Evolutionary conservation across 1,140 invertebrate species (phyloP).

Genomic region (Tetragonula clypearis): DNA sequence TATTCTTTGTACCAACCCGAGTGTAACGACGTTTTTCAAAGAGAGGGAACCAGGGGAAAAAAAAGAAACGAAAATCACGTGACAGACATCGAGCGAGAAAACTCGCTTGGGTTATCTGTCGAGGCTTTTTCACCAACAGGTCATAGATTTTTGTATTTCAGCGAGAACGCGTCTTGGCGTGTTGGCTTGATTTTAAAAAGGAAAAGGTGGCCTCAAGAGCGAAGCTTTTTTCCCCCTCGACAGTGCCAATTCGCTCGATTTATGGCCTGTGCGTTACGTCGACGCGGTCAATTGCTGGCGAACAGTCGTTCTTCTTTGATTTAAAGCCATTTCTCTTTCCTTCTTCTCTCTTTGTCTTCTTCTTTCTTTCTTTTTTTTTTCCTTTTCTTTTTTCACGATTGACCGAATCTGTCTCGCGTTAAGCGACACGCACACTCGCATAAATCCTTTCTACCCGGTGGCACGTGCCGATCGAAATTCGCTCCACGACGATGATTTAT

Average conservation of each 20-base stretch:
- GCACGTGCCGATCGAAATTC: conserved; percentile 63
- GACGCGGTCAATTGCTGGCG: conserved; percentile 59
- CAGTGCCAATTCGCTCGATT: conserved; percentile 39
- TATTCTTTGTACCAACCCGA: neutral
- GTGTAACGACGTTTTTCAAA: neutral
- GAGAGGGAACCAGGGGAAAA: no score
- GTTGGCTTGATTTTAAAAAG: conserved; percentile 1
- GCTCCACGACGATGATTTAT: conserved; percentile 45
- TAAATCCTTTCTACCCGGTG: conserved; percentile 52
- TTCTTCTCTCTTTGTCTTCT: no score
- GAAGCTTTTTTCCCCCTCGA: conserved; percentile 13
- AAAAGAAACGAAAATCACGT: neutral
- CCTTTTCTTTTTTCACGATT: conserved; percentile 15
- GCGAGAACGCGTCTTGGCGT: no score
- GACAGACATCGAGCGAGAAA: no score
- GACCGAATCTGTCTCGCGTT: conserved; percentile 53
- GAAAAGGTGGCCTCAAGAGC: neutral
- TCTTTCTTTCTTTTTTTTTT: no score
- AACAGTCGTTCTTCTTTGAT: conserved; percentile 55
- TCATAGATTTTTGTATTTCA: neutral
- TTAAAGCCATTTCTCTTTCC: conserved; percentile 55
- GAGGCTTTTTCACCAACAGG: neutral
- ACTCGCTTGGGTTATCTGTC: no score
- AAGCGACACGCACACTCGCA: conserved; percentile 48
- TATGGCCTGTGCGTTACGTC: conserved; percentile 54